Evolutionary conservation across 2,113 vertebrate genomes (phyloP), one percentile per base, ranked within the genome.

Genomic region (Engraulis encrasicolus): DNA sequence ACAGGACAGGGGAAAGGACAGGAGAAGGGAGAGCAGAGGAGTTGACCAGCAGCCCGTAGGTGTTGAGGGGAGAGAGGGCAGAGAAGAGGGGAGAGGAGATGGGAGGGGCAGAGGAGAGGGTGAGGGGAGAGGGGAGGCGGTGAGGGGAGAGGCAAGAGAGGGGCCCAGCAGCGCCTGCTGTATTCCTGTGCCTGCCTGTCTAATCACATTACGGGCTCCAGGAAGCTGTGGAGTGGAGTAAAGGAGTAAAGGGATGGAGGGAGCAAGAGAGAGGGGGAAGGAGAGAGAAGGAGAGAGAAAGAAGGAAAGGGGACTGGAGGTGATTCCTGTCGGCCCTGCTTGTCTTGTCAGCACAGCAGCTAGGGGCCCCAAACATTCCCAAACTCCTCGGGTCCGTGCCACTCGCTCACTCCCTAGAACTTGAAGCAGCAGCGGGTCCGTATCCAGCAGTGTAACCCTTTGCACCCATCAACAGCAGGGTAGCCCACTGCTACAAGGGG

Each of bases 151-250:
- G n/a, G n/a, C n/a, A 86, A 86, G 87, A 91, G 89, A 92, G 86
- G 83, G 91, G 88, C 74, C 27, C 27, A 20, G 27, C 27, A 89
- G 87, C 90, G 66, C 84, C 88, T 89, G 90, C 91, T 87, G 91
- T 91, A 88, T 92, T 91, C 92, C 88, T 90, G 90, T 91, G 94
- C 89, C 90, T 92, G 89, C 87, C 90, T 87, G 91, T 92, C 91
- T 94, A 95, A 94, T 94, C 92, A 93, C 92, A 94, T 93, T 92
- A 50, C 40, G 85, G 89, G 6, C 45, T 61, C 48, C 45, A 0
- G 0, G 19, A 94, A 93, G 87, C 61, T 78, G 18, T 6, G 92
- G 90, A 34, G 2, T 0, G 1, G 85, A 79, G 82, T 0, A 2
- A 0, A 2, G 0, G 0, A 7, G 37, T 11, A 78, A 19, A 48